Conservation (phyloP, 2,888 invertebrate genomes). For the Tenthredo amoena region DNA sequence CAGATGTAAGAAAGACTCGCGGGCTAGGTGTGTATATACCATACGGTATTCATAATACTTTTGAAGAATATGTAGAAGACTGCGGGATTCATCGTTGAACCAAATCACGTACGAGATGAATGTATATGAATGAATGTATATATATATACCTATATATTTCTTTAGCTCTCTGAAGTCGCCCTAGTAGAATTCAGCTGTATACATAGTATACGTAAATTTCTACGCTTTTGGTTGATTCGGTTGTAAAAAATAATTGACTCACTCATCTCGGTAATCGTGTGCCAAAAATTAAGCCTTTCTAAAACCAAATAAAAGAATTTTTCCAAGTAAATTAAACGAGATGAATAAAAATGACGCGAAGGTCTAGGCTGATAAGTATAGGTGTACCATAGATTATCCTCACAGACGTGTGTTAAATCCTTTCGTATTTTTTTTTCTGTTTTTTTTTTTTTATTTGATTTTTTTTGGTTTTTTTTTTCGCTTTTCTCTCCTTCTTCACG, state of each 20-base stretch:
- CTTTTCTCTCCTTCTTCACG: not conserved
- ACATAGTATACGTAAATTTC: not conserved
- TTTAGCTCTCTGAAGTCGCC: conserved; percentile 15
- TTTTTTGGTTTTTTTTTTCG: not conserved
- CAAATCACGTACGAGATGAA: conserved; percentile 52
- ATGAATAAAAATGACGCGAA: not conserved
- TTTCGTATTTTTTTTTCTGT: not conserved
- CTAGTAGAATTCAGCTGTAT: not conserved
- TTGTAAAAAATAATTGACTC: not conserved
- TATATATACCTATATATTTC: not conserved
- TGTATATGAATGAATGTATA: not conserved
- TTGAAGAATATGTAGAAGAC: not conserved
- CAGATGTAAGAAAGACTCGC: not conserved
- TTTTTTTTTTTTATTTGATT: not conserved
- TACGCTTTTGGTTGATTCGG: not conserved
- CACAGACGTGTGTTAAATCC: not conserved
- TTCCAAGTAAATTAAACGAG: no score
- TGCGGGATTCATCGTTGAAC: conserved; percentile 33
- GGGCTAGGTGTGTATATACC: not conserved
- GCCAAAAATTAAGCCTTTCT: no score
- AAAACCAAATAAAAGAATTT: no score
- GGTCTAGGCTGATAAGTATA: not conserved
- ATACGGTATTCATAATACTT: not conserved
- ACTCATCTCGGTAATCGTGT: no score
- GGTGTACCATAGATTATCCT: not conserved